Conservation (phyloP, 2,113 vertebrate genomes). For the Saccopteryx leptura region DNA sequence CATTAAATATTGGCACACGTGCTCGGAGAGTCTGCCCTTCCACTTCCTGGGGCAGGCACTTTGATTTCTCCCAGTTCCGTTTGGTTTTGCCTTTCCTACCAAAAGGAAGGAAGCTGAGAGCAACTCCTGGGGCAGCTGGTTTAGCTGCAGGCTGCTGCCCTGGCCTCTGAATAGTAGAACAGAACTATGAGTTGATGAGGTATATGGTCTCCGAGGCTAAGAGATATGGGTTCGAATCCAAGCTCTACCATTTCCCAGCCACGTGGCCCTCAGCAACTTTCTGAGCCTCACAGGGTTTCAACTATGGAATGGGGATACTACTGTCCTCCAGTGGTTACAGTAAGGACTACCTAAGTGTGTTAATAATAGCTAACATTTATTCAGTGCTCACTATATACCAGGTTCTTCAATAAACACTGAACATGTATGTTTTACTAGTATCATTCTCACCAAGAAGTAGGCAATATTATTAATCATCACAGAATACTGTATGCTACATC, state of each 20-base stretch:
- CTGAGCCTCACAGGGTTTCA: neutral
- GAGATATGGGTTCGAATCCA: neutral
- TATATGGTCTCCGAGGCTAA: neutral
- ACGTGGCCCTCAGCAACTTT: neutral
- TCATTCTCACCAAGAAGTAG: slow-evolving; percentile 4
- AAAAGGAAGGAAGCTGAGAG: slow-evolving; percentile 19
- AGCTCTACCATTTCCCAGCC: neutral
- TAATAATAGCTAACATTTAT: neutral
- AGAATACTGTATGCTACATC: neutral
- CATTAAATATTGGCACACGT: neutral
- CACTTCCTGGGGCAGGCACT: neutral
- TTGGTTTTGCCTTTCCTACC: neutral
- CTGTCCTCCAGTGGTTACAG: neutral
- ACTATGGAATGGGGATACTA: neutral
- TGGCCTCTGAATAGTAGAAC: neutral
- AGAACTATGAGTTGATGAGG: neutral
- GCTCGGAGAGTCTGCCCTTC: neutral
- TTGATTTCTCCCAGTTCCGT: neutral
- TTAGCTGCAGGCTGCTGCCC: neutral
- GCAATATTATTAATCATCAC: neutral
- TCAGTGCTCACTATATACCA: neutral
- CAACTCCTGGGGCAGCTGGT: neutral
- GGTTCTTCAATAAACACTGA: neutral
- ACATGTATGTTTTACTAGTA: neutral
- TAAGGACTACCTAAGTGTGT: neutral